These are phyloP conservation scores for Galerucella nymphaeae DNA, from an alignment of 2,888 invertebrate genomes.

Conservation along the genomic window DNA sequence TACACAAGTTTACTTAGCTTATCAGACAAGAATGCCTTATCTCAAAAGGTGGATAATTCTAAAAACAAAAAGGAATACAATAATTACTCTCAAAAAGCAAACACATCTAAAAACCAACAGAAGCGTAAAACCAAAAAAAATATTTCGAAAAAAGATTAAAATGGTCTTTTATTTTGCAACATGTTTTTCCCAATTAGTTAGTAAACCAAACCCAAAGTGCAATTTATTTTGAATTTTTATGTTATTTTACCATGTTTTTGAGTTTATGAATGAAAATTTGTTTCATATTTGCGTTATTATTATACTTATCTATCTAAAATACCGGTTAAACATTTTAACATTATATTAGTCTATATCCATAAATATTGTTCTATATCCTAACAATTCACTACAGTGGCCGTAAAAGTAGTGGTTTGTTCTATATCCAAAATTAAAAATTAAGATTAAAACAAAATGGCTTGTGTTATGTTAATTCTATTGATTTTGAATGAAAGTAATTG, in stretches of 20 bases:
- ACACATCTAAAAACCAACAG: not conserved
- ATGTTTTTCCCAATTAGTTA: not conserved
- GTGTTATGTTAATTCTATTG: slow-evolving; percentile 3
- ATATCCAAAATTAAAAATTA: slow-evolving; percentile 2
- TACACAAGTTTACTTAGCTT: no score
- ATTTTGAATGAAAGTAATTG: not conserved
- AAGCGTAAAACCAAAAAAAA: not conserved
- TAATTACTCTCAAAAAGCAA: not conserved
- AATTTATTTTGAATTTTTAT: slow-evolving; percentile 1
- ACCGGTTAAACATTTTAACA: no score
- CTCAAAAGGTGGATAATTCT: no score
- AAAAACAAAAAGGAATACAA: not conserved
- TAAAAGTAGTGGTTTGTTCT: no score
- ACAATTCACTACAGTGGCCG: not conserved
- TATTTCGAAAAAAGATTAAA: not conserved
- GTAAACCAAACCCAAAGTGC: not conserved
- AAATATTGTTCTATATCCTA: slow-evolving; percentile 6
- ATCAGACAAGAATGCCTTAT: no score
- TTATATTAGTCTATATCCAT: no score
- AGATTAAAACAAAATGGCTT: not conserved
- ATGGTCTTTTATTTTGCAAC: not conserved
- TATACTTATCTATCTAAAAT: not conserved
- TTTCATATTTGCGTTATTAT: slow-evolving; percentile 1
- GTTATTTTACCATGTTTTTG: not conserved
- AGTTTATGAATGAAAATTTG: not conserved